These are phyloP conservation scores for Henricia sp. DNA, from an alignment of 53 echinoderm and acorn worm genomes.

Conservation along the genomic window DNA sequence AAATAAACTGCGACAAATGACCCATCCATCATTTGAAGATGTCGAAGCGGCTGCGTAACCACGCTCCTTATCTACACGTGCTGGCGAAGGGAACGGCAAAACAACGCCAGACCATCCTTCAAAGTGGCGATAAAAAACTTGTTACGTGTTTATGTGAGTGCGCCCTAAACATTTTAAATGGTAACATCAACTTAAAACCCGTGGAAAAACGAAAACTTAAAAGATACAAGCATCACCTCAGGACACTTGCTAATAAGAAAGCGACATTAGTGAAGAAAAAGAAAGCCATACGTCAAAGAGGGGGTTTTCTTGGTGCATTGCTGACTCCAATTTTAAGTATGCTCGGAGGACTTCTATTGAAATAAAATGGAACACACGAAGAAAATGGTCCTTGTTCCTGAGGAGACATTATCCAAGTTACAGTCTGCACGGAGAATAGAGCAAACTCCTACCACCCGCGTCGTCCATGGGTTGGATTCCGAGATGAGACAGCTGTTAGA, in stretches of 20 bases:
- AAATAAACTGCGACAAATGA: neutral
- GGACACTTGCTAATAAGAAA: constrained; percentile 57
- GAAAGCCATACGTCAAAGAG: constrained; percentile 62
- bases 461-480: constrained; percentile 40
- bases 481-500: constrained; percentile 59
- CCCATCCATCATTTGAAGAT: constrained; percentile 30
- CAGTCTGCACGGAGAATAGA: constrained; percentile 56
- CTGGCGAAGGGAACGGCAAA: constrained; percentile 61
- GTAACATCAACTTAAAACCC: constrained; percentile 61
- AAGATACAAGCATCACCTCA: constrained; percentile 47
- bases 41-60: constrained; percentile 57
- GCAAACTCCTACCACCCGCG: constrained; percentile 55
- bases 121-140: constrained; percentile 64
- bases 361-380: constrained; percentile 71
- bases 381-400: constrained; percentile 80
- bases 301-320: constrained; percentile 68
- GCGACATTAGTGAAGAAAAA: constrained; percentile 37
- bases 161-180: constrained; percentile 14
- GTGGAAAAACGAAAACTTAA: constrained; percentile 58
- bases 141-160: constrained; percentile 55
- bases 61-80: constrained; percentile 69
- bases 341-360: constrained; percentile 37
- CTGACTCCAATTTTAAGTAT: constrained; percentile 33
- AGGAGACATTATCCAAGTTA: constrained; percentile 52
- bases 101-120: constrained; percentile 67